phyloP scores from a whole-genome alignment of 2,113 vertebrate species.

The Trogon melanurus region DNA sequence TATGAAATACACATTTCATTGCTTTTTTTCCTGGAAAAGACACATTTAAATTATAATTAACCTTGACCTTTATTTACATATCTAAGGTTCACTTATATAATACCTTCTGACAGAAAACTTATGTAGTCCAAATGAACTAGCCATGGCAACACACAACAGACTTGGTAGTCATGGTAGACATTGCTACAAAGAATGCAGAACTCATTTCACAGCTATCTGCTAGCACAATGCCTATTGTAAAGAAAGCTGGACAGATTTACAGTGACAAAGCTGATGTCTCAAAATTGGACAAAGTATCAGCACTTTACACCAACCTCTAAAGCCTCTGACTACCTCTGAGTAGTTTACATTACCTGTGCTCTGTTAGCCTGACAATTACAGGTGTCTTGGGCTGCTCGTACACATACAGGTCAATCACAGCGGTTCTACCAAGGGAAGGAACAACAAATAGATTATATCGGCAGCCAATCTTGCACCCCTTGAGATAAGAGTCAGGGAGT shows the following conservation, averaged over 20 bases:
- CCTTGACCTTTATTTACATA: not conserved
- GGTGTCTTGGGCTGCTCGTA: not conserved
- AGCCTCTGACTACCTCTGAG: not conserved
- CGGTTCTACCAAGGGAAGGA: not conserved
- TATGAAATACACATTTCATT: not conserved
- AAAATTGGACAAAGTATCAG: not conserved
- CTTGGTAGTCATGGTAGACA: not conserved
- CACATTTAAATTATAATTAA: not conserved
- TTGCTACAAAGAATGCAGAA: not conserved
- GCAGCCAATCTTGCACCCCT: not conserved
- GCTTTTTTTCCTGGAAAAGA: not conserved
- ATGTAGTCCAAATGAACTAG: not conserved
- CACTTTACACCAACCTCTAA: not conserved
- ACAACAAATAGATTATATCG: not conserved
- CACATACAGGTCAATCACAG: not conserved
- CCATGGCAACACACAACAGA: not conserved
- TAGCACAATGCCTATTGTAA: not conserved
- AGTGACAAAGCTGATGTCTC: not conserved
- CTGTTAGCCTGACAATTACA: not conserved
- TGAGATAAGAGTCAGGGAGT: not conserved
- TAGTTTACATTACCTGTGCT: not conserved
- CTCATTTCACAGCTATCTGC: not conserved
- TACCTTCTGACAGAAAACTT: not conserved
- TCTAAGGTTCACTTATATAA: not conserved
- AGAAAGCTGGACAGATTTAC: not conserved